Conservation (phyloP, 2,113 vertebrate species). For the Pogona vitticeps region DNA sequence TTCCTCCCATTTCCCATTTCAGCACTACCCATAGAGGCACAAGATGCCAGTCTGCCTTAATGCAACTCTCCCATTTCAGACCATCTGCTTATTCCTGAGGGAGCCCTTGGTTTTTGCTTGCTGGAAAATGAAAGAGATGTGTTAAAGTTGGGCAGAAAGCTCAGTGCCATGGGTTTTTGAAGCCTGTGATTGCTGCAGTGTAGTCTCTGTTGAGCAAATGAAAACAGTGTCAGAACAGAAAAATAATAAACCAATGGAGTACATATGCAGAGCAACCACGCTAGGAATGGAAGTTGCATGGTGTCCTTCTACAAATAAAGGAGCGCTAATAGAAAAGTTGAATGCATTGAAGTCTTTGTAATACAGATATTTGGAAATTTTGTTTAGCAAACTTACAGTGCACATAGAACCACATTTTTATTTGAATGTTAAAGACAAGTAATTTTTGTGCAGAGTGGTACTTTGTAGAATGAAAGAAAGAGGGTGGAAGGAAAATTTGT, state of each 20-base stretch:
- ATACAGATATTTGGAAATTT: not conserved
- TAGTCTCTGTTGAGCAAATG: not conserved
- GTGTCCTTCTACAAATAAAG: not conserved
- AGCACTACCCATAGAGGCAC: not conserved
- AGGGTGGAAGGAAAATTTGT: not conserved
- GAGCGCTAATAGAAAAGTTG: not conserved
- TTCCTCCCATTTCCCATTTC: no score
- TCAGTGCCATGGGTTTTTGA: not conserved
- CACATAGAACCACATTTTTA: not conserved
- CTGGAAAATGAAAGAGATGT: not conserved
- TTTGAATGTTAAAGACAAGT: conserved; percentile 14
- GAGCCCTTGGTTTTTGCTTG: conserved; percentile 25
- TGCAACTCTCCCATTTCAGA: not conserved
- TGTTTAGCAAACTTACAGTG: not conserved
- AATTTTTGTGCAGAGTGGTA: not conserved
- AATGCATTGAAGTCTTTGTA: not conserved
- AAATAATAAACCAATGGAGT: not conserved
- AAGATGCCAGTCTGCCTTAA: not conserved
- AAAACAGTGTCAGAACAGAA: not conserved
- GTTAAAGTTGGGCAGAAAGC: conserved; percentile 33
- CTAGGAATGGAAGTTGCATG: not conserved
- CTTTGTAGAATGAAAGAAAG: not conserved
- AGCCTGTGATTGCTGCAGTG: accelerated
- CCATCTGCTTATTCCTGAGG: not conserved
- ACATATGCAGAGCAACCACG: not conserved